Conservation (phyloP, 2,888 invertebrate species). For the Ochlodes sylvanus region DNA sequence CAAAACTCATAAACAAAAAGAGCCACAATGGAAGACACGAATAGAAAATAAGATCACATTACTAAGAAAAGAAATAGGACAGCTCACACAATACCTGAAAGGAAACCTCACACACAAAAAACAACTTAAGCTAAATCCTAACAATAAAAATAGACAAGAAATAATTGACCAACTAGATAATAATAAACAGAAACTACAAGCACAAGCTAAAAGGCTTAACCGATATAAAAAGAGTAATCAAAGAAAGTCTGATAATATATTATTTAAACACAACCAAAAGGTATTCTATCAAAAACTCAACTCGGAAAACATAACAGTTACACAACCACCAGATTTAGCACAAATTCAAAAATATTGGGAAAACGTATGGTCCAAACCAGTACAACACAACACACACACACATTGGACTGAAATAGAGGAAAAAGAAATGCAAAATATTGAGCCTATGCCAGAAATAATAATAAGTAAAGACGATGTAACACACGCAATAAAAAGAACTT, state of each 20-base stretch:
- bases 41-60: conserved; percentile 10
- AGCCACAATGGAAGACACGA: conserved; percentile 9
- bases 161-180: conserved; percentile 19
- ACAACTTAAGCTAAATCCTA: conserved; percentile 6
- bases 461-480: conserved; percentile 25
- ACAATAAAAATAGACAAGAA: conserved; percentile 3
- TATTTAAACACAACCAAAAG: conserved; percentile 14
- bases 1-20: not conserved
- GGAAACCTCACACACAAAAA: conserved; percentile 19
- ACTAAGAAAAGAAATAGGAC: conserved; percentile 17
- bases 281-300: conserved; percentile 8
- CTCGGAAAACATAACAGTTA: not conserved
- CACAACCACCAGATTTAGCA: not conserved
- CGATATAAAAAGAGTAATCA: conserved; percentile 26
- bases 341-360: conserved; percentile 18
- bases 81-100: conserved; percentile 9
- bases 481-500: conserved; percentile 15
- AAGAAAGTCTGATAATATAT: conserved; percentile 18
- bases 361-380: conserved; percentile 24
- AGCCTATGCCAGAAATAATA: conserved; percentile 10
- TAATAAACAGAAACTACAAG: conserved; percentile 30
- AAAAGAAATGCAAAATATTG: conserved; percentile 4
- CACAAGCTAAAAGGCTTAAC: conserved; percentile 16
- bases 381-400: conserved; percentile 16
- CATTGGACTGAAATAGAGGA: conserved; percentile 25